Base-by-base conservation (phyloP, 64 coral and sea anemone species). In the Montipora foliosa region DNA sequence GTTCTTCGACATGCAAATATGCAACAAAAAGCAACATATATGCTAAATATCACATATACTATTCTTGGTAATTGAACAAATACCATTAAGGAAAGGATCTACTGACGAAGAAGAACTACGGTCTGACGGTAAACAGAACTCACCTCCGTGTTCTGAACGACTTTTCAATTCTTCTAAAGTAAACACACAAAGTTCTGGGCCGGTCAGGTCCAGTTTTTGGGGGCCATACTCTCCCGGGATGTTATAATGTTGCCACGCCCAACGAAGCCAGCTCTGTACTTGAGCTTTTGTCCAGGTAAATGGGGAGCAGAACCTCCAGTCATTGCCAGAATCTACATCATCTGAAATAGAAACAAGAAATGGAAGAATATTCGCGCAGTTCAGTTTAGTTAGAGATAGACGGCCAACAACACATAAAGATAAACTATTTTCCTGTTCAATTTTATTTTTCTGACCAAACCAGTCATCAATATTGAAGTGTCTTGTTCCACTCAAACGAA, bases 241-340 rank as follows among this genome's bases (percentile, higher is more conserved):
- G 12, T 74, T 80, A 3, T 81, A 88, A 37, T 68, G 49, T 14
- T 75, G 20, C 84, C 92, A 88, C 13, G 74, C 84, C 92, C 84
- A 93, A 25, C 19, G 17, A 58, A 93, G 75, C 62, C 76, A 93
- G 64, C 67, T 68, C 24, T 93, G 84, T 14, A 88, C 52, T 57
- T 93, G 83, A 16, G 76, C 60, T 24, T 88, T 81, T 44, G 82
- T 88, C 92, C 92, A 93, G 22, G 80, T 70, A 8, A 47, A 57
- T 2, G 84, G 92, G 5, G 84, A 72, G 59, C 51, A 72, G 14
- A 2, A 4, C 19, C 57, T 72, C 92, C 92, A 93, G 17, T 88
- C 85, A 12, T 79, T 3, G 29, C 37, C 51, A 11, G 15, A 5
- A 55, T 79, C 53, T 5, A 4, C 10, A 45, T 50, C 76, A 49